Conservation (phyloP, 2,888 invertebrate species). For the Acanthosepion esculentum region DNA sequence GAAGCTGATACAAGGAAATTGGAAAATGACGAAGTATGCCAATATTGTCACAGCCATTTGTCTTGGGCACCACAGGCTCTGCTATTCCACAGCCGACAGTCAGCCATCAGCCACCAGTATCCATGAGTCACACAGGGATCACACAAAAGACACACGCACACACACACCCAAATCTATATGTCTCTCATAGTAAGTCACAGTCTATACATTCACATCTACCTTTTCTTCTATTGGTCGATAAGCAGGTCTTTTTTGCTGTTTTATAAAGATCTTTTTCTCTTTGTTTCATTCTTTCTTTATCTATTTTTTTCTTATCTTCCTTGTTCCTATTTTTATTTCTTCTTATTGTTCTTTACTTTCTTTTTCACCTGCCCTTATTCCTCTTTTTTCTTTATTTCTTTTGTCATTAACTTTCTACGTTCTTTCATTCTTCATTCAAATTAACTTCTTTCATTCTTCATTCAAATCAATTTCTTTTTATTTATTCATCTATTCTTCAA, state of each 20-base stretch:
- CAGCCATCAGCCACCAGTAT: background rate
- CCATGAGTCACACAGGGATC: constrained; percentile 20
- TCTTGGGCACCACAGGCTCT: background rate
- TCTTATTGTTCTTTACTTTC: background rate
- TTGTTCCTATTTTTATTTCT: background rate
- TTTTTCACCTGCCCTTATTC: background rate
- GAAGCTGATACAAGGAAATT: background rate
- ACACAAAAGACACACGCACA: background rate
- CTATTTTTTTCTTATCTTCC: no score
- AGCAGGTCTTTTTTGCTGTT: background rate
- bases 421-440: background rate
- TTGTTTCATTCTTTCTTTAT: background rate
- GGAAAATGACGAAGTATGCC: constrained; percentile 23
- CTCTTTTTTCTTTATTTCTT: background rate
- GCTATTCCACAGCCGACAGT: background rate
- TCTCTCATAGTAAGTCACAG: background rate
- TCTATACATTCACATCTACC: background rate
- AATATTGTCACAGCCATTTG: constrained; percentile 22
- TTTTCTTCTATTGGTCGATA: background rate
- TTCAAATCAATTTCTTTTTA: background rate
- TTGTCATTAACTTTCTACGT: background rate
- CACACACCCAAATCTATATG: background rate
- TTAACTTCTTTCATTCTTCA: background rate
- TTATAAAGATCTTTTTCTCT: background rate
- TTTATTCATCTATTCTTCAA: background rate